Evolutionary conservation across 2,888 invertebrate species (phyloP).

Genomic region (Patella caerulea): DNA sequence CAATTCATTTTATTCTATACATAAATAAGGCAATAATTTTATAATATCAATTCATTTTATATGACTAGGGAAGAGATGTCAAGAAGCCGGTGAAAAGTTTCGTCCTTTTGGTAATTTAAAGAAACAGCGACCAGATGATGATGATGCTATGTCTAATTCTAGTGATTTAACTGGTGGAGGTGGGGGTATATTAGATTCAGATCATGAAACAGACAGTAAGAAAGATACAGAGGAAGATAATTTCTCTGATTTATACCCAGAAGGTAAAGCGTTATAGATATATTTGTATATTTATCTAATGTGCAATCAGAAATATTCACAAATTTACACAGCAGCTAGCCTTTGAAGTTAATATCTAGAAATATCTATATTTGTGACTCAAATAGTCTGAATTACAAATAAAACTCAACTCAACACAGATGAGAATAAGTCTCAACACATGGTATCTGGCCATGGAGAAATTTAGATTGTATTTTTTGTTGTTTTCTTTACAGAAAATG

Average conservation of each 20-base stretch:
- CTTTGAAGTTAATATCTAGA: too few species aligned
- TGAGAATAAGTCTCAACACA: neutral
- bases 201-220: neutral
- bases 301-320: too few species aligned
- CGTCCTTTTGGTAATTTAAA: conserved; percentile 39
- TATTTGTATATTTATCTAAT: too few species aligned
- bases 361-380: too few species aligned
- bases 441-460: neutral
- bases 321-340: too few species aligned
- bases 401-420: too few species aligned
- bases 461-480: neutral
- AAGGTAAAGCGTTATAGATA: neutral
- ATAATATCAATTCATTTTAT: neutral
- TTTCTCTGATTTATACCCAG: conserved; percentile 1
- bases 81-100: conserved; percentile 56
- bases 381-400: too few species aligned
- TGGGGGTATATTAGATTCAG: neutral
- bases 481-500: neutral
- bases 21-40: neutral
- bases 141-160: neutral
- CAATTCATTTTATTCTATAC: too few species aligned
- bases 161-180: neutral
- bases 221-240: neutral
- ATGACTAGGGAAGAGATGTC: conserved; percentile 59
- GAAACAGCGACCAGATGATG: conserved; percentile 26